Evolutionary conservation across 2,888 invertebrate genomes (phyloP).

Genomic region (Terebella lapidaria): DNA sequence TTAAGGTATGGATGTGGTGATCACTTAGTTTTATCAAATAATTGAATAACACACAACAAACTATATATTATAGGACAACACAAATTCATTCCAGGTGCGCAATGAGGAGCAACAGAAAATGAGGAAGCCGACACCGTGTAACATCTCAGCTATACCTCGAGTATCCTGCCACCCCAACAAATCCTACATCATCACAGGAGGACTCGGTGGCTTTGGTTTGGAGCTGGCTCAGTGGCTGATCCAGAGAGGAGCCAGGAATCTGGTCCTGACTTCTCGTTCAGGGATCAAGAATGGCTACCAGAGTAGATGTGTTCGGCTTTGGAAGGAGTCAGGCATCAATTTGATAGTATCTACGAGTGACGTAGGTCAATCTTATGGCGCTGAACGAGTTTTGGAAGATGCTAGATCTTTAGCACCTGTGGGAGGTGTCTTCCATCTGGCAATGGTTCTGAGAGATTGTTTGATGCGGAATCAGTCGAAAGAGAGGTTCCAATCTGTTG

Average conservation of each 20-base stretch:
- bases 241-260: too few relatives aligned
- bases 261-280: too few relatives aligned
- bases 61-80: too few relatives aligned
- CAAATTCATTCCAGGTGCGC: too few relatives aligned
- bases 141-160: background rate
- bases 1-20: too few relatives aligned
- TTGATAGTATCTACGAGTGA: background rate
- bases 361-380: background rate
- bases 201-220: slow-evolving; percentile 8
- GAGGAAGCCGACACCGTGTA: too few relatives aligned
- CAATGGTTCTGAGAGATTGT: slow-evolving; percentile 1
- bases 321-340: slow-evolving; percentile 36
- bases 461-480: background rate
- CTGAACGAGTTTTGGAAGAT: background rate
- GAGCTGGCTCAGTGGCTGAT: slow-evolving; percentile 56
- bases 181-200: slow-evolving; percentile 6
- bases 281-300: slow-evolving; percentile 78
- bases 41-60: slow-evolving; percentile 61
- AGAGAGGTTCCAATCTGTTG: background rate
- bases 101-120: too few relatives aligned
- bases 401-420: background rate
- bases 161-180: slow-evolving; percentile 6
- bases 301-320: slow-evolving; percentile 70
- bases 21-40: too few relatives aligned
- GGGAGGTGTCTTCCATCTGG: slow-evolving; percentile 7